Base-by-base conservation (phyloP, 2,888 invertebrate genomes). In the Lasioglossum figueresi region DNA sequence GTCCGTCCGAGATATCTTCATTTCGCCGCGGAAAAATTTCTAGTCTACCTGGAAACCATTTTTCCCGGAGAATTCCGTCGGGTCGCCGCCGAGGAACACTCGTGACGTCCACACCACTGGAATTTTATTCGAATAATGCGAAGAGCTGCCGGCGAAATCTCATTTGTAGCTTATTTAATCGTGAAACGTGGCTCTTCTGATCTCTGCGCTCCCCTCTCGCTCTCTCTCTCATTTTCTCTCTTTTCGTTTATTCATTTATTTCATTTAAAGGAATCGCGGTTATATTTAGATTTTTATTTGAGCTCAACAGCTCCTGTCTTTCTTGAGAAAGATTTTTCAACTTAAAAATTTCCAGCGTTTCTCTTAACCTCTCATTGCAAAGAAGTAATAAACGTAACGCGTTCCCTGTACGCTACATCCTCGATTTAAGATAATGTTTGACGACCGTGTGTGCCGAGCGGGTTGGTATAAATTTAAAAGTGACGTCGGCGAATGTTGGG, bases 361-460 rank as follows among this genome's bases (percentile, higher is more conserved):
- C 82, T 19, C 27, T 83, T 45, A 76, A 84, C 76, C 45, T 48
- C 66, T 48, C 71, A n/a, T 56, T 3, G 52, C 43, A 12, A 43
- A 14, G 43, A 43, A 79, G 66, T 37, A 75, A 80, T 63, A 74
- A 85, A 63, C 68, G 72, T 52, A 19, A 31, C 78, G 14, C 16
- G 40, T 40, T 43, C 37, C n/a, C 16, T 31, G 45, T 23, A 63
- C 16, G 45, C 75, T 48, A 45, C 31, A 23, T 19, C 12, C 45
- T 40, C 40, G 63, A 74, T 84, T 84, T 66, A 68, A 48, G 63
- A 78, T 81, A 85, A 84, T 45, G 68, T 23, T 48, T 59, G 48
- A 12, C 23, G 52, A 19, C 16, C 27, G 70, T 1, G 73, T 45
- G 56, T 40, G 19, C 52, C n/a, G 2, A 1, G 4, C n/a, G 16